These are phyloP conservation scores for Rambutsinella grinnellia DNA, from an alignment of 2,888 invertebrate genomes.

Conservation along the genomic window DNA sequence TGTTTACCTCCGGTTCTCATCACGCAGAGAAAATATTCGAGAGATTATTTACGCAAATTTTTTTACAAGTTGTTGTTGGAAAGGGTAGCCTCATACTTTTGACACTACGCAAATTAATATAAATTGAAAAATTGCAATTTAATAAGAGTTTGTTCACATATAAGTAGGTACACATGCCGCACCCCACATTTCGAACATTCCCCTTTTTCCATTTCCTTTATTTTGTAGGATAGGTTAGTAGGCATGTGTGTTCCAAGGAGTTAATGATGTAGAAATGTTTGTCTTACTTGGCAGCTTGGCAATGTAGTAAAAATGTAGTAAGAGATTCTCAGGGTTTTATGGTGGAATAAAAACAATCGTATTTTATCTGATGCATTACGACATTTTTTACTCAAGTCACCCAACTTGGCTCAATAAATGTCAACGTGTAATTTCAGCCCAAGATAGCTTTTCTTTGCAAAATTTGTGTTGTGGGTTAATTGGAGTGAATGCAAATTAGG, in stretches of 20 bases:
- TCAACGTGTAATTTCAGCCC: too few species aligned
- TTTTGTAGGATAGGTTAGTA: constrained; percentile 4
- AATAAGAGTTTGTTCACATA: too few species aligned
- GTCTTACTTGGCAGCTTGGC: neutral
- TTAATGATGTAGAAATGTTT: constrained; percentile 5
- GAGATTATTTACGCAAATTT: too few species aligned
- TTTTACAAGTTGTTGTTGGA: too few species aligned
- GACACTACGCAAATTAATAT: neutral
- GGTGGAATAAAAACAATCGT: neutral
- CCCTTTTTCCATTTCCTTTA: neutral
- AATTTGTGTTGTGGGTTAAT: too few species aligned
- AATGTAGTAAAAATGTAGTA: neutral
- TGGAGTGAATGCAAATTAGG: too few species aligned
- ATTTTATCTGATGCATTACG: neutral
- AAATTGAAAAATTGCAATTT: too few species aligned
- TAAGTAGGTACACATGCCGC: neutral
- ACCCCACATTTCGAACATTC: neutral
- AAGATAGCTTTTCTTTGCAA: too few species aligned
- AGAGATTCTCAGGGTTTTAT: neutral
- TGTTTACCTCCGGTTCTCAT: neutral
- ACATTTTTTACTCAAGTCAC: too few species aligned
- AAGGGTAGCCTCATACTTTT: neutral
- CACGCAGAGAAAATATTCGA: too few species aligned
- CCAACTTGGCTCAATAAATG: too few species aligned
- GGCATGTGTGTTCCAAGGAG: constrained; percentile 7